Base-by-base conservation (phyloP, 2,797 vertebrate species). In the Sebastes flavidus region DNA sequence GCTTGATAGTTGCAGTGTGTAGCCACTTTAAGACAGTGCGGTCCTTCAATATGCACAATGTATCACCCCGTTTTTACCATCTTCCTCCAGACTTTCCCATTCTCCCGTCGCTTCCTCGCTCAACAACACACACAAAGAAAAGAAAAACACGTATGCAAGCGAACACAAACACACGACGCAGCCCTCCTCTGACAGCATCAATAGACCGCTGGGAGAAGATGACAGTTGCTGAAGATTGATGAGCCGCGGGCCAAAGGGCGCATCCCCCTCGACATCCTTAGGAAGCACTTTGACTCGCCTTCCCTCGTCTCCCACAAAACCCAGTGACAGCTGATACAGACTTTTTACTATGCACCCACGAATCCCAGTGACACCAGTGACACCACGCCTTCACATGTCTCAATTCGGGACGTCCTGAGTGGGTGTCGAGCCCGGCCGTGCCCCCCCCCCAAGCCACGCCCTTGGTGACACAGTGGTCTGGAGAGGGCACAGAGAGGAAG, bases 141-240 rank as follows among this genome's bases (percentile, higher is more conserved):
- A 72, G 32, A 65, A 71, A 71, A 81, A 58, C 80, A 79, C 8
- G 22, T 22, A 82, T 54, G 75, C 61, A 72, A 75, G 54, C 20
- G 49, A 42, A 25, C 68, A 78, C 56, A 73, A 75, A 78, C 11
- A 59, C 62, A 80, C 38, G 3, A 75, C 6, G 8, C 75, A 74
- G 49, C 18, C 78, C 59, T 84, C 73, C 67, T 85, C 82, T 18
- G 86, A 85, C 84, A 71, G 81, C 84, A 65, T 90, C 89, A 88
- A 90, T 87, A 32, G 77, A 74, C 82, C 49, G 5, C 67, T 70
- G 75, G 80, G 82, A 83, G 79, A 75, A 90, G 85, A 89, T 94
- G 95, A 93, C 95, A 93, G 87, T 65, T 16, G 70, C 6, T 7
- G 1, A 70, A 92, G 94, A 96, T 94, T 92, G 94, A 96, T 95